Percentiles rank a stretch among this genome's conserved stretches.
phyloP scores from a whole-genome alignment of 2,888 invertebrate genomes.

The Andrena fulva region DNA sequence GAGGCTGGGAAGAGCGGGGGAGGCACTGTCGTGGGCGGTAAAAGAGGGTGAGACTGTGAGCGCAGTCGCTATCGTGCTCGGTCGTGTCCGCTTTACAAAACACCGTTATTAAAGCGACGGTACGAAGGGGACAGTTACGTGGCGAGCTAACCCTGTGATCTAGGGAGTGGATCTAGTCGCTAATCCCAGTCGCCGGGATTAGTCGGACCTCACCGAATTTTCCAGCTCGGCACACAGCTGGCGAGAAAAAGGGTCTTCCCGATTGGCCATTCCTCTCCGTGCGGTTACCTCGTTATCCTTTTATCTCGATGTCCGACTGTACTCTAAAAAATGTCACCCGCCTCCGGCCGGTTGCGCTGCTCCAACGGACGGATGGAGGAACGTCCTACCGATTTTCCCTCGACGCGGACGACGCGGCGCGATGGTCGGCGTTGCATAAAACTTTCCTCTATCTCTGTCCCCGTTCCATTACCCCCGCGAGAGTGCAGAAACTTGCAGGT shows the following conservation, averaged over 20 bases:
- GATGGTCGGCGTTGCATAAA: conserved; percentile 1
- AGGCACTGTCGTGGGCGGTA: too few relatives aligned
- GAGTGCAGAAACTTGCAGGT: conserved; percentile 28
- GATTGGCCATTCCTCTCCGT: conserved; percentile 24
- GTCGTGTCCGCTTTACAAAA: conserved; percentile 48
- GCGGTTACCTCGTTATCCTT: conserved; percentile 28
- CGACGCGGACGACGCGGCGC: neutral
- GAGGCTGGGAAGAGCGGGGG: too few relatives aligned
- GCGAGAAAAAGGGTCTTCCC: conserved; percentile 15
- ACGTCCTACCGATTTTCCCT: neutral
- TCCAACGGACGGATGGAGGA: neutral
- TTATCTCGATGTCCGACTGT: conserved; percentile 20
- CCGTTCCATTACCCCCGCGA: neutral
- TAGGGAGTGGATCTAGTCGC: conserved; percentile 40
- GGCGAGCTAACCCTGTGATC: conserved; percentile 39
- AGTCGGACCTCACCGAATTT: conserved; percentile 56
- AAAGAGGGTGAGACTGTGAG: neutral
- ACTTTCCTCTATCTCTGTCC: conserved; percentile 18
- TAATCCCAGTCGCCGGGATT: conserved; percentile 53
- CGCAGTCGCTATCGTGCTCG: conserved; percentile 25
- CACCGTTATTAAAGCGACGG: conserved; percentile 45
- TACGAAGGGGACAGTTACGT: conserved; percentile 11
- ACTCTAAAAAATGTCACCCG: conserved; percentile 5
- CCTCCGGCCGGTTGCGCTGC: neutral
- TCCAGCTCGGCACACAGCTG: conserved; percentile 26